Evolutionary conservation across 2,113 vertebrate genomes (phyloP).

Genomic region (Speoplatyrhinus poulsoni): DNA sequence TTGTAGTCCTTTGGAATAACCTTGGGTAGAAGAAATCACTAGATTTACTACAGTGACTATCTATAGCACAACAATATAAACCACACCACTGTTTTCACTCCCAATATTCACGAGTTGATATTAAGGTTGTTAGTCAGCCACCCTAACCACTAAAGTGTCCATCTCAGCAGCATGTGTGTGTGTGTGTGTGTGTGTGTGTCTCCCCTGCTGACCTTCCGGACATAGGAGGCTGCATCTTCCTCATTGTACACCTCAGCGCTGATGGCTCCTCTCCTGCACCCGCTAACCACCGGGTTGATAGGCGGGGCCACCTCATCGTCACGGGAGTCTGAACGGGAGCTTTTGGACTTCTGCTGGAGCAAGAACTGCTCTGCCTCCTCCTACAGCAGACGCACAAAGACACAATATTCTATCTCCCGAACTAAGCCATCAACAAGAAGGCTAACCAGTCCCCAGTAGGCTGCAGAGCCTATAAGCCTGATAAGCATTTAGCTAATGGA

Average conservation of each 20-base stretch:
- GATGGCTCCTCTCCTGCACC: conserved; percentile 86
- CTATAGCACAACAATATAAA: no score
- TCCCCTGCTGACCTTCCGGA: conserved; percentile 80
- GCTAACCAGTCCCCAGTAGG: no score
- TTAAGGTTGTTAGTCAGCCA: no score
- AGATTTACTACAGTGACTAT: no score
- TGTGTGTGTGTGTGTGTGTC: neutral
- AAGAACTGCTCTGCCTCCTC: conserved; percentile 87
- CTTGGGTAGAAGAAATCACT: conserved; percentile 54
- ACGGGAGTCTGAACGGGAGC: conserved; percentile 83
- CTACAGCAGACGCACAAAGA: conserved; percentile 49
- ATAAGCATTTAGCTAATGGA: neutral
- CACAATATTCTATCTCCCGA: neutral
- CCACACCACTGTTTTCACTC: no score
- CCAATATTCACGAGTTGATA: no score
- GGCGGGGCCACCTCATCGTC: conserved; percentile 90
- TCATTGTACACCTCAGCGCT: conserved; percentile 92
- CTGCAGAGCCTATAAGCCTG: no score
- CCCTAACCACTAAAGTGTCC: no score
- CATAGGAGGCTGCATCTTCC: conserved; percentile 89
- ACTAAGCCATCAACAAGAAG: no score
- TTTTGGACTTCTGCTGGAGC: conserved; percentile 83
- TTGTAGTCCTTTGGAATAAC: conserved; percentile 95
- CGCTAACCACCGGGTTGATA: conserved; percentile 88
- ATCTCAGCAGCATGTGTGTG: neutral